These are phyloP conservation scores for Sesamia inferens DNA, from an alignment of 2,888 invertebrate genomes.

Conservation along the genomic window DNA sequence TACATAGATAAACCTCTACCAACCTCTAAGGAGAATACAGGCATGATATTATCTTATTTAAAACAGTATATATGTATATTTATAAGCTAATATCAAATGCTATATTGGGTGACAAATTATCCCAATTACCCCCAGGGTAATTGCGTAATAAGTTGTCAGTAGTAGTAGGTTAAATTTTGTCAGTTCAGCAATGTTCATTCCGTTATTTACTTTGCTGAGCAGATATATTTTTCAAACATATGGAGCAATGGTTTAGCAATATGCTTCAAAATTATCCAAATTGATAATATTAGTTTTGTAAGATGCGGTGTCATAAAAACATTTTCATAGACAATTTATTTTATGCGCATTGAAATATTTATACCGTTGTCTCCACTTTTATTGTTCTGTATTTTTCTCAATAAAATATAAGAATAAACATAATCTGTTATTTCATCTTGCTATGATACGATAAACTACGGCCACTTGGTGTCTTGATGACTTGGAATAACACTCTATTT, in stretches of 20 bases:
- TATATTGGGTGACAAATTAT: constrained; percentile 22
- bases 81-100: neutral
- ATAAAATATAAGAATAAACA: constrained; percentile 24
- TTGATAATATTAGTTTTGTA: too few species aligned
- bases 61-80: neutral
- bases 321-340: constrained; percentile 9
- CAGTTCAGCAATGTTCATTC: neutral
- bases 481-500: constrained; percentile 9
- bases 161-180: neutral
- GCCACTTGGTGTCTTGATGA: constrained; percentile 35
- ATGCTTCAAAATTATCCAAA: too few species aligned
- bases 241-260: too few species aligned
- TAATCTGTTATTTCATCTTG: constrained; percentile 14
- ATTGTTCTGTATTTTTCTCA: neutral
- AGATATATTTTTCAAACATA: too few species aligned
- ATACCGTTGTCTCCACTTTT: constrained; percentile 9
- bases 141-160: too few species aligned
- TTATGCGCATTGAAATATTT: constrained; percentile 44
- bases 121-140: too few species aligned
- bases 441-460: constrained; percentile 16
- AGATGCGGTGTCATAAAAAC: constrained; percentile 3
- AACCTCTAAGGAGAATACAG: too few species aligned
- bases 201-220: too few species aligned
- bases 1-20: too few species aligned
- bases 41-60: neutral